Base-by-base conservation (phyloP, 2,888 invertebrate genomes). In the Ischnus inquisitorius region DNA sequence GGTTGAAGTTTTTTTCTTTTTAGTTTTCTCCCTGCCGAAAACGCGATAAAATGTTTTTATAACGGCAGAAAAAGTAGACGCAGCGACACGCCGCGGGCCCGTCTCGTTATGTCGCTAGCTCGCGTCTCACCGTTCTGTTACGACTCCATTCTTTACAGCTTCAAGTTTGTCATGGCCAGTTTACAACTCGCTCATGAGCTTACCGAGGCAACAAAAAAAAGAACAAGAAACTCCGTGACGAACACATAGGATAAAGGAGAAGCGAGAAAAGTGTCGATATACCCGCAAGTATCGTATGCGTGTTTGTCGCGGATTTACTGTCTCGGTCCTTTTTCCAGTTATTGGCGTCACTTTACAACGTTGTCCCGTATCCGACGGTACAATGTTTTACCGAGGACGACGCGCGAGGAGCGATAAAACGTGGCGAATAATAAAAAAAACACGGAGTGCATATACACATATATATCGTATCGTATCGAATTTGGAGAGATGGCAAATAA, bases 31-130 rank as follows among this genome's bases (percentile, higher is more conserved):
- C 39, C 43, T 57, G 62, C 68, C 72, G 54, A 84, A 79, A 68
- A 85, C 80, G 88, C 89, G 88, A 91, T 91, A 92, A 92, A 90
- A 90, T 90, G 87, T 87, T 90, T 91, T 91, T 90, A 90, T 89
- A 89, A 90, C 90, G 87, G 86, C 88, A 88, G 34, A n/a, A 65
- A 67, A 48, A 62, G 25, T 16, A 0, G 54, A 22, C 34, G 39
- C 41, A 72, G 62, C 67, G 62, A 78, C 78, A 78, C 82, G 69
- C 71, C 68, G 82, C 81, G 34, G 71, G 76, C 69, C 43, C 76
- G 82, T 39, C 84, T 87, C 80, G 89, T 87, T 88, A 88, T 82
- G 78, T 79, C 82, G 78, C 79, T 81, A 79, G 71, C 10, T 14
- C 46, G 60, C 68, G 76, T 77, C 22, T 67, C 71, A 48, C 71